Percentiles rank a stretch among this genome's conserved stretches.
Evolutionary conservation across 2,797 vertebrate genomes (phyloP).

Genomic region (Numenius phaeopus): DNA sequence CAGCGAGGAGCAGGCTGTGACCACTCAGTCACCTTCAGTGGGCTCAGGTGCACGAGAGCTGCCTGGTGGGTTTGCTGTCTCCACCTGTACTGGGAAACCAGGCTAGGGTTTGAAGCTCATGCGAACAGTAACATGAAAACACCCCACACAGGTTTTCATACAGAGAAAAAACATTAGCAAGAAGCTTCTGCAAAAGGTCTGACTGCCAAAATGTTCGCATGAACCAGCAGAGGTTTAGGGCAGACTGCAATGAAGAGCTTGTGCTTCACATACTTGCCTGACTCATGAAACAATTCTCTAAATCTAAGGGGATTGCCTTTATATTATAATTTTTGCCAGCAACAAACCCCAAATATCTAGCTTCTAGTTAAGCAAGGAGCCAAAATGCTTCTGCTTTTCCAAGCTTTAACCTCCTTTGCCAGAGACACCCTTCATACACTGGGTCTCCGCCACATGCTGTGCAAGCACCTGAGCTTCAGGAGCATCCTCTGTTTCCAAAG

Average conservation of each 20-base stretch:
- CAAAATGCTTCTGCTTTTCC: background rate
- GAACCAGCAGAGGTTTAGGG: background rate
- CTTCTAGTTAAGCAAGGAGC: background rate
- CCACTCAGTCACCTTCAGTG: accelerated
- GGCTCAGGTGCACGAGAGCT: background rate
- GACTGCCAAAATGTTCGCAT: background rate
- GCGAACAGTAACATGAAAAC: background rate
- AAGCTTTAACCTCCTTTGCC: background rate
- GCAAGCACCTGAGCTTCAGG: background rate
- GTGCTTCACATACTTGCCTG: background rate
- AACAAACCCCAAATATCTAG: background rate
- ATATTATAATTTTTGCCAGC: background rate
- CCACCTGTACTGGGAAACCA: background rate
- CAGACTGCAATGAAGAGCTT: background rate
- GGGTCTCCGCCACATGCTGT: background rate
- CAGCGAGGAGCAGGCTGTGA: background rate
- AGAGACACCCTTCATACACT: background rate
- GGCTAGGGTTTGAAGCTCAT: background rate
- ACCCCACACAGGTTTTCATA: background rate
- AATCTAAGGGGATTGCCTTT: background rate
- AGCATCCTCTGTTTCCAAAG: background rate
- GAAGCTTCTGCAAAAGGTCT: background rate
- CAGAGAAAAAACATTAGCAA: background rate
- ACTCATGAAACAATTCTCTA: background rate
- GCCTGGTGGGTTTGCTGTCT: background rate